Evolutionary conservation across 2,888 invertebrate species (phyloP).

Genomic region (Ornithoptera priamus): DNA sequence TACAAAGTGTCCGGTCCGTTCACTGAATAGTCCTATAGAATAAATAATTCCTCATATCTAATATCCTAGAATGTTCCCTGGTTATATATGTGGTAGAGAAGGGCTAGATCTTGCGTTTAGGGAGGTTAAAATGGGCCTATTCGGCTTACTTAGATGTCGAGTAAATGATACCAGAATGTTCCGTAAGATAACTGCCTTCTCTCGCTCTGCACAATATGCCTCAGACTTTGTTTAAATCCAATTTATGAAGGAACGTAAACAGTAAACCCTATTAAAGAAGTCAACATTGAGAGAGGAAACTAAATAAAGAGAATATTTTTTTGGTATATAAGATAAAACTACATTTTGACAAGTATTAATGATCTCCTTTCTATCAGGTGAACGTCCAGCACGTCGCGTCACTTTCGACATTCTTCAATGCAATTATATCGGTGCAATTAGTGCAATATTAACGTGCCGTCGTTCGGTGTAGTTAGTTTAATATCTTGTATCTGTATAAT

Average conservation of each 20-base stretch:
- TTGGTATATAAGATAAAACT: neutral
- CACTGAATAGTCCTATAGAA: neutral
- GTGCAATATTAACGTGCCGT: conserved; percentile 19
- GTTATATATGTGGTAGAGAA: neutral
- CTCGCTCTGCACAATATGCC: too few species aligned
- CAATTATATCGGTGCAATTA: conserved; percentile 16
- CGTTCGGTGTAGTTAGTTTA: conserved; percentile 1
- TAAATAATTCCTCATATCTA: neutral
- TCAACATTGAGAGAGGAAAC: too few species aligned
- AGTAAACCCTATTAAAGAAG: too few species aligned
- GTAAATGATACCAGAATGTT: too few species aligned
- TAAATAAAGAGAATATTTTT: too few species aligned
- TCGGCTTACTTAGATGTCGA: too few species aligned
- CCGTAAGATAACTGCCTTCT: too few species aligned
- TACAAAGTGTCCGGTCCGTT: conserved; percentile 18
- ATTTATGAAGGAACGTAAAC: too few species aligned
- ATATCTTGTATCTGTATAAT: conserved; percentile 12
- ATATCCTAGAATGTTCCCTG: neutral
- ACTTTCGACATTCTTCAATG: conserved; percentile 1
- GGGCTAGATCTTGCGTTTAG: neutral
- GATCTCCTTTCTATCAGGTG: neutral
- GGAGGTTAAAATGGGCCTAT: too few species aligned
- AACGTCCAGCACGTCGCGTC: neutral
- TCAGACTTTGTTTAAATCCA: too few species aligned
- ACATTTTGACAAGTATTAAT: neutral